These are phyloP conservation scores for Spodoptera littoralis DNA, from an alignment of 2,888 invertebrate genomes.

Conservation along the genomic window DNA sequence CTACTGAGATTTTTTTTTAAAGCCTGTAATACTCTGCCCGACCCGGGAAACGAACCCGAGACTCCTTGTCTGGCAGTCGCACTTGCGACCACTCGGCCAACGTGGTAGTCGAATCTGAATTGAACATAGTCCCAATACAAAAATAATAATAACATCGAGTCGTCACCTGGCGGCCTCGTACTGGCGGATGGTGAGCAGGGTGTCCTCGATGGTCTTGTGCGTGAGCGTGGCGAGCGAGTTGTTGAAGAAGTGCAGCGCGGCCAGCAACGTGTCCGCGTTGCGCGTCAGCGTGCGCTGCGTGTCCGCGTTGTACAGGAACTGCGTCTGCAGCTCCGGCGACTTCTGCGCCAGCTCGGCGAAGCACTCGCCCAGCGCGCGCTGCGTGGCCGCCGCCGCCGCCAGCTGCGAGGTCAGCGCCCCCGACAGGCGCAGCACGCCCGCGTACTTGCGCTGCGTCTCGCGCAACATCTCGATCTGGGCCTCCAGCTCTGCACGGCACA, in stretches of 20 bases:
- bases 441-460: conserved; percentile 98
- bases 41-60: too few species aligned
- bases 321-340: conserved; percentile 97
- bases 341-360: conserved; percentile 98
- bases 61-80: too few species aligned
- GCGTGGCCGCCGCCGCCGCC: conserved; percentile 91
- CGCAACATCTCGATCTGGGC: conserved; percentile 97
- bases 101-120: too few species aligned
- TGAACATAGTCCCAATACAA: too few species aligned
- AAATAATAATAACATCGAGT: too few species aligned
- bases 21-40: too few species aligned
- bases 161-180: conserved; percentile 89
- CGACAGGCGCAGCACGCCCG: conserved; percentile 95
- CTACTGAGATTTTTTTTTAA: too few species aligned
- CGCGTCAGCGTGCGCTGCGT: conserved; percentile 96
- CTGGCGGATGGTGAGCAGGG: conserved; percentile 90
- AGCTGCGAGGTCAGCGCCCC: conserved; percentile 94
- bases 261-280: conserved; percentile 97
- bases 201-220: conserved; percentile 99
- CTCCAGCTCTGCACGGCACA: conserved; percentile 93
- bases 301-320: conserved; percentile 97
- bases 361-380: conserved; percentile 96
- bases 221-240: conserved; percentile 98
- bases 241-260: conserved; percentile 98
- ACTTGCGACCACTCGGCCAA: too few species aligned